Base-by-base conservation (phyloP, 2,888 invertebrate species). In the Drosophila helvetica region DNA sequence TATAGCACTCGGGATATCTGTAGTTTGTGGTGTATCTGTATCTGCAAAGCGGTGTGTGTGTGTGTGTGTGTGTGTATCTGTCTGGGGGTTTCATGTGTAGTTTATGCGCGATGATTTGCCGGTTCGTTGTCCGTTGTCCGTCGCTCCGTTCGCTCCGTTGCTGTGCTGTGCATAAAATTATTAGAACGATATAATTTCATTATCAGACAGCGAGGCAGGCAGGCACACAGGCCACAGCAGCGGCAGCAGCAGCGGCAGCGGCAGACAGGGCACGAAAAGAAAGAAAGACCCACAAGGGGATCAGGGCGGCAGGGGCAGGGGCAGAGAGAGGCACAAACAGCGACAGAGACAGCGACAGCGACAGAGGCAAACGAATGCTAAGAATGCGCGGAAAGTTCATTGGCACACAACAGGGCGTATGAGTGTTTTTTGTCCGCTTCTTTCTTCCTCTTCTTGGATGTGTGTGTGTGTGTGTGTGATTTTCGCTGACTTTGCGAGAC, bases 131-230 rank as follows among this genome's bases (percentile, higher is more conserved):
- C 30, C 38, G 52, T 69, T 66, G 57, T 42, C 30, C 30, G 62
- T 51, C 67, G 61, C 55, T 54, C 63, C 78, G 69, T 69, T 78
- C 19, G 19, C 3, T 19, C 19, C 70, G 59, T 65, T 60, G 63
- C 74, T 74, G 78, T 63, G 77, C 64, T 63, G 77, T 63, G 87
- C 84, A 84, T 86, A 75, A 83, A 81, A 86, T 81, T 86, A 86
- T 86, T 86, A 84, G 86, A 83, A 85, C 84, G 78, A 89, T 85
- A 89, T 90, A 86, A 89, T 90, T 89, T 90, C 88, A 89, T 90
- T 90, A 89, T 89, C 89, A 89, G 79, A 70, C 42, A 25, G 25
- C 43, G 22, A 42, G 22, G 47, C 55, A 45, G 22, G 22, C 22
- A n/a, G 27, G 27, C 30, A 18, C 38, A 27, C 25, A 69, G 22